A percentile compares a stretch with the other conserved stretches of the same genome.
Evolutionary conservation across 1,140 invertebrate genomes (phyloP).

Genomic region (Sogatella furcifera): DNA sequence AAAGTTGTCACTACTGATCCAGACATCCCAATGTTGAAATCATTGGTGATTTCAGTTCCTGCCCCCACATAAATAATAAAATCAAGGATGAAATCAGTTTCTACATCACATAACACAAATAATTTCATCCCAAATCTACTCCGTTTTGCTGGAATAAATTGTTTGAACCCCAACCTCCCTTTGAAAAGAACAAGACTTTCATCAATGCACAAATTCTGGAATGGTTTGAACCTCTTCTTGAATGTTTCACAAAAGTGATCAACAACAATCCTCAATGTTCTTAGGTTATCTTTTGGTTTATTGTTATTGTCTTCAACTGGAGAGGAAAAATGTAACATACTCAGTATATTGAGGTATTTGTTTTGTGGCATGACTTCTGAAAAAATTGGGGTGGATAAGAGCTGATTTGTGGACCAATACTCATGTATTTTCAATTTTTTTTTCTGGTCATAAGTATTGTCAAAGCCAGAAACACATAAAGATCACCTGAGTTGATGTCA

Average conservation of each 20-base stretch:
- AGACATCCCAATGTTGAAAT: slow-evolving; percentile 18
- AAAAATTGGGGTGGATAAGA: background rate
- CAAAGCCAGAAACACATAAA: background rate
- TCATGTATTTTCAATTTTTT: slow-evolving; percentile 2
- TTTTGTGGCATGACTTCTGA: background rate
- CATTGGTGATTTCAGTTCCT: slow-evolving; percentile 3
- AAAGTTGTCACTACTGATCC: slow-evolving; percentile 23
- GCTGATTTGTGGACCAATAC: background rate
- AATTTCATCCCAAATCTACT: slow-evolving; percentile 15
- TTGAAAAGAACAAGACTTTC: slow-evolving; percentile 18
- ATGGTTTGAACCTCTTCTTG: background rate
- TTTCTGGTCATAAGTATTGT: background rate
- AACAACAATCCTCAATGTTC: background rate
- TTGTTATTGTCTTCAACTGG: background rate
- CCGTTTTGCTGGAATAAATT: slow-evolving; percentile 22
- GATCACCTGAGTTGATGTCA: background rate
- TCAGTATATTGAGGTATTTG: background rate
- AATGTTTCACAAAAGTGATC: background rate
- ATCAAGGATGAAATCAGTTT: slow-evolving; percentile 14
- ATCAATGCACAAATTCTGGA: background rate
- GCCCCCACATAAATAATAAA: slow-evolving; percentile 16
- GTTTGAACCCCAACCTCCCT: slow-evolving; percentile 21
- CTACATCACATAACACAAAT: slow-evolving; percentile 14
- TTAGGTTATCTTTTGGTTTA: background rate
- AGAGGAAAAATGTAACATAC: background rate